A percentile compares a stretch with the other conserved stretches of the same genome.
phyloP scores from a whole-genome alignment of 64 coral and sea anemone genomes.

The Actinia tenebrosa region DNA sequence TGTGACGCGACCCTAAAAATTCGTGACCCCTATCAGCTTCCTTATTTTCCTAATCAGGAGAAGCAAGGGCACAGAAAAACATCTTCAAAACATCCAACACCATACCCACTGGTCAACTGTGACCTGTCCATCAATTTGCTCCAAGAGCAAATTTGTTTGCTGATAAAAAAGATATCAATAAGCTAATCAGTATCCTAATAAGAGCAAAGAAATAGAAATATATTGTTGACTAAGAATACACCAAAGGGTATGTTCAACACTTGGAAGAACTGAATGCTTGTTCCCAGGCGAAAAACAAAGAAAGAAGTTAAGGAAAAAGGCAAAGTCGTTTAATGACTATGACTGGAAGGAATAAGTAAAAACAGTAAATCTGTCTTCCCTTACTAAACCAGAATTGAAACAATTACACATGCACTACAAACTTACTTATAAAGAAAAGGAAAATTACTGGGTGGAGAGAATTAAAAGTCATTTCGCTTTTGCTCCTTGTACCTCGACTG shows the following conservation, averaged over 20 bases:
- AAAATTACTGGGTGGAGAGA: background rate
- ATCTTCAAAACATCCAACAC: constrained; percentile 21
- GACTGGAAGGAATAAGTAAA: background rate
- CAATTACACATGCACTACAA: background rate
- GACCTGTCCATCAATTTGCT: background rate
- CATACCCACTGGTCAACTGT: background rate
- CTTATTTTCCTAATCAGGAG: too few species aligned
- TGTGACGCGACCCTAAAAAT: constrained; percentile 16
- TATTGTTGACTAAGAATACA: background rate
- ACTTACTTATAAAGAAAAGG: background rate
- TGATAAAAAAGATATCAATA: background rate
- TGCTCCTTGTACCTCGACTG: background rate
- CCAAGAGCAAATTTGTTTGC: constrained; percentile 32
- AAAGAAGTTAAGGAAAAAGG: constrained; percentile 19
- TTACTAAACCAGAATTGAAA: constrained; percentile 7
- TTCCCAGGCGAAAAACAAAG: constrained; percentile 6
- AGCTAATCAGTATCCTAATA: background rate
- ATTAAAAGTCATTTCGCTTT: background rate
- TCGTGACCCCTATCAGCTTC: constrained; percentile 21
- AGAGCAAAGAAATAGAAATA: too few species aligned
- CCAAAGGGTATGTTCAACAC: background rate
- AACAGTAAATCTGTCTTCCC: background rate
- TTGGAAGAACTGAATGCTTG: background rate
- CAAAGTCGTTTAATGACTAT: constrained; percentile 25
- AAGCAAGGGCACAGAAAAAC: constrained; percentile 24